Evolutionary conservation across 2,888 invertebrate genomes (phyloP), one percentile per base, ranked within the genome.

Genomic region (Ectobius pallidus): DNA sequence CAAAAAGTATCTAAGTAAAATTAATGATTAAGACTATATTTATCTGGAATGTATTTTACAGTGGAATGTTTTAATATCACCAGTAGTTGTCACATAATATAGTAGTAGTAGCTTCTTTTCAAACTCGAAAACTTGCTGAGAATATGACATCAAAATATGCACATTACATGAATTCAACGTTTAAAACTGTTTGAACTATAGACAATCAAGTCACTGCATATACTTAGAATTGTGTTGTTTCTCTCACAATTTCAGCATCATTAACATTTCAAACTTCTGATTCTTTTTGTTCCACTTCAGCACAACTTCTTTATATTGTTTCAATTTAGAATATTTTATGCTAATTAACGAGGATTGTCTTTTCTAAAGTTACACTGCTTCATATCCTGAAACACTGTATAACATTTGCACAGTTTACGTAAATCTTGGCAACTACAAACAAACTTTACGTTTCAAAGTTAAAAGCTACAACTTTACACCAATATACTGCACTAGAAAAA

Each of bases 51-150:
- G 58, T 30, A 30, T 30, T 52, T 3, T 14, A 30, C 3, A 58
- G n/a, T 58, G 58, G 58, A 58, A 58, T 58, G 58, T 25, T 30
- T 30, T 9, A n/a, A 3, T 32, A 58, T 58, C 58, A 58, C 58
- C 16, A 30, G 3, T 30, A 7, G 16, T 4, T 58, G 30, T n/a
- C 27, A 30, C n/a, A n/a, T n/a, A n/a, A n/a, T n/a, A n/a, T n/a
- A n/a, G n/a, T n/a, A n/a, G n/a, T n/a, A n/a, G n/a, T n/a, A n/a
- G n/a, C n/a, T n/a, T n/a, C n/a, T n/a, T n/a, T n/a, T n/a, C n/a
- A n/a, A n/a, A n/a, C n/a, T n/a, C n/a, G n/a, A n/a, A n/a, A n/a
- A n/a, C n/a, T 14, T 3, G 22, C 18, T 46, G n/a, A 2, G 20
- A n/a, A 18, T 46, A 20, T 44, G 44, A 16, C 9, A 9, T 44